phyloP scores from a whole-genome alignment of 1,140 invertebrate species.

The Drosophila mayri region DNA sequence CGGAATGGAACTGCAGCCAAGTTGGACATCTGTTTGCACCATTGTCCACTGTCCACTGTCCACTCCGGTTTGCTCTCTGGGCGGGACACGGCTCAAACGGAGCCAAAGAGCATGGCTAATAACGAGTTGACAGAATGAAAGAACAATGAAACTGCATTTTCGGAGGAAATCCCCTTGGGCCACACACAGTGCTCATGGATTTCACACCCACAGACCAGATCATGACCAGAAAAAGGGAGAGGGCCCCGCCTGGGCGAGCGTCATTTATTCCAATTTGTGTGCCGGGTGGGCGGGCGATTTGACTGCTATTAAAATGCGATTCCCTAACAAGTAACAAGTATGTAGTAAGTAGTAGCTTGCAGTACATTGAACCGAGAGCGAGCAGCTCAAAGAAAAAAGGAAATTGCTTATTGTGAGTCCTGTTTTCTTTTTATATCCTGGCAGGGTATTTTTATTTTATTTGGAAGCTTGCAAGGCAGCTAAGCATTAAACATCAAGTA shows the following conservation, averaged over 20 bases:
- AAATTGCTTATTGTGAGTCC: constrained; percentile 58
- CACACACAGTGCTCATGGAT: background rate
- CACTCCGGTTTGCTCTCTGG: constrained; percentile 9
- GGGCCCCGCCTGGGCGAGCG: background rate
- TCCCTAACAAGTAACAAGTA: constrained; percentile 12
- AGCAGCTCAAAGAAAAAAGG: constrained; percentile 58
- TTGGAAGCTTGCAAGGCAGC: background rate
- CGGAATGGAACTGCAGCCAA: constrained; percentile 56
- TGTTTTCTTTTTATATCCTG: background rate
- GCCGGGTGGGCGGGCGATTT: constrained; percentile 25
- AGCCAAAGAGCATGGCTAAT: constrained; percentile 68
- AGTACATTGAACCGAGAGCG: constrained; percentile 58
- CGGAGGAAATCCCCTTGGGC: constrained; percentile 3
- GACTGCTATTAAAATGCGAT: constrained; percentile 46
- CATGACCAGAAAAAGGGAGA: background rate
- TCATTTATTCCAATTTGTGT: constrained; percentile 36
- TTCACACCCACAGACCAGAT: constrained; percentile 16
- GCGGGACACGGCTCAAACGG: constrained; percentile 1
- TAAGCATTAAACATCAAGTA: background rate
- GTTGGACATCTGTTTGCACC: constrained; percentile 54
- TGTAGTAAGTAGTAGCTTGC: constrained; percentile 17
- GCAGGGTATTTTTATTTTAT: background rate
- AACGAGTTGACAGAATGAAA: constrained; percentile 24
- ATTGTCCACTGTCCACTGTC: constrained; percentile 8
- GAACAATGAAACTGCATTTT: constrained; percentile 41